Evolutionary conservation across 2,888 invertebrate genomes (phyloP).

Genomic region (Mesochorus sp.): DNA sequence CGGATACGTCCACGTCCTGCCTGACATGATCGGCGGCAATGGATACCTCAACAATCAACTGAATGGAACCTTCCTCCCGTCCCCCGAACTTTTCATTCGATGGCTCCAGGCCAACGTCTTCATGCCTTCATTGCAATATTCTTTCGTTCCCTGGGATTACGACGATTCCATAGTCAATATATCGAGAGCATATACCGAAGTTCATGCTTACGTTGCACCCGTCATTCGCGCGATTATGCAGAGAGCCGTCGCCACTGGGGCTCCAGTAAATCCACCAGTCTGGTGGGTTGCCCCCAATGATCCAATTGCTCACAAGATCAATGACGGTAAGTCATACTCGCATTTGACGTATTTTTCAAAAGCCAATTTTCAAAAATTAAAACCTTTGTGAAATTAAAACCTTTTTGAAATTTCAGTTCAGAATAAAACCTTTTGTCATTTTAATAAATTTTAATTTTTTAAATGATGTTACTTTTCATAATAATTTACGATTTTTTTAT

Average conservation of each 20-base stretch:
- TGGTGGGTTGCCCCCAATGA: constrained; percentile 93
- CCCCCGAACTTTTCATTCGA: constrained; percentile 87
- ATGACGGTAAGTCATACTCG: constrained; percentile 80
- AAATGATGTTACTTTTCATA: no score
- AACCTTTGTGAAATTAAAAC: no score
- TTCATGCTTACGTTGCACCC: constrained; percentile 85
- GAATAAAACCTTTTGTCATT: no score
- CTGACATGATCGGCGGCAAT: constrained; percentile 91
- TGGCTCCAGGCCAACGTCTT: constrained; percentile 92
- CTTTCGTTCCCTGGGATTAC: constrained; percentile 91
- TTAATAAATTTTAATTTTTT: no score
- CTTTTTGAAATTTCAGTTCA: no score
- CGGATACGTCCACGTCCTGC: constrained; percentile 87
- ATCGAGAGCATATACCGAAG: constrained; percentile 85
- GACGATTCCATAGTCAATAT: constrained; percentile 86
- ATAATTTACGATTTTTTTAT: no score
- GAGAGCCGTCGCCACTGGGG: constrained; percentile 84
- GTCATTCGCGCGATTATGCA: constrained; percentile 86
- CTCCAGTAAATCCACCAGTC: constrained; percentile 90
- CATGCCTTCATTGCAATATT: constrained; percentile 91
- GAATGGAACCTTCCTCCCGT: constrained; percentile 75
- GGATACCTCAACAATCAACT: constrained; percentile 84
- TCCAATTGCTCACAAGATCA: constrained; percentile 83
- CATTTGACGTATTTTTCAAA: neutral
- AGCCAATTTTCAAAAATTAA: no score